These are phyloP conservation scores for Asbolus verrucosus DNA, from an alignment of 1,140 invertebrate species.

Conservation along the genomic window DNA sequence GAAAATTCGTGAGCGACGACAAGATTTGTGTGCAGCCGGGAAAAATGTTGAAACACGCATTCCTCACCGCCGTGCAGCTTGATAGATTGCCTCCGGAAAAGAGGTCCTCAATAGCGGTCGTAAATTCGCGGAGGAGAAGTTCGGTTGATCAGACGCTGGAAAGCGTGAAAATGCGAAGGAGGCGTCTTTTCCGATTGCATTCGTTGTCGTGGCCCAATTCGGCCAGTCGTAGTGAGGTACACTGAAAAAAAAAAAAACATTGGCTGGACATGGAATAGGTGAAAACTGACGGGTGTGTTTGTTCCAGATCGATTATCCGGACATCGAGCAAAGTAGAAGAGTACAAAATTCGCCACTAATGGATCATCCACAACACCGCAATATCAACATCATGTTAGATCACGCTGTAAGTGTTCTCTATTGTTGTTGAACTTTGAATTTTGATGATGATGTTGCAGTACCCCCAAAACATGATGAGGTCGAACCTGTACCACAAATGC, in stretches of 20 bases:
- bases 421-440: slow-evolving; percentile 7
- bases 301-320: slow-evolving; percentile 85
- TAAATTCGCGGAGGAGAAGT: slow-evolving; percentile 50
- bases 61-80: slow-evolving; percentile 54
- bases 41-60: slow-evolving; percentile 63
- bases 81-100: slow-evolving; percentile 52
- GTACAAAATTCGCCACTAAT: slow-evolving; percentile 61
- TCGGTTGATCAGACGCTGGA: slow-evolving; percentile 44
- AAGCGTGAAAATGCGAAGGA: slow-evolving; percentile 50
- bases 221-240: slow-evolving; percentile 50
- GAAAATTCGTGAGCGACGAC: too few relatives aligned
- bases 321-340: slow-evolving; percentile 72
- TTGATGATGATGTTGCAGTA: slow-evolving; percentile 51
- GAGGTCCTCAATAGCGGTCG: slow-evolving; percentile 52
- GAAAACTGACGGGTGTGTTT: background rate
- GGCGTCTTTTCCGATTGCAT: slow-evolving; percentile 43
- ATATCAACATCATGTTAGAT: slow-evolving; percentile 73
- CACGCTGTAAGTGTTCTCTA: slow-evolving; percentile 68
- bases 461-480: slow-evolving; percentile 56
- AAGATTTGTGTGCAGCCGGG: too few relatives aligned
- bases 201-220: slow-evolving; percentile 61
- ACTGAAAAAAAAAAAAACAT: too few relatives aligned
- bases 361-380: slow-evolving; percentile 69
- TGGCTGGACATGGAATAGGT: too few relatives aligned
- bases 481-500: slow-evolving; percentile 71